Conservation (phyloP, 2,797 vertebrate species). For the Oreochromis grahami region DNA sequence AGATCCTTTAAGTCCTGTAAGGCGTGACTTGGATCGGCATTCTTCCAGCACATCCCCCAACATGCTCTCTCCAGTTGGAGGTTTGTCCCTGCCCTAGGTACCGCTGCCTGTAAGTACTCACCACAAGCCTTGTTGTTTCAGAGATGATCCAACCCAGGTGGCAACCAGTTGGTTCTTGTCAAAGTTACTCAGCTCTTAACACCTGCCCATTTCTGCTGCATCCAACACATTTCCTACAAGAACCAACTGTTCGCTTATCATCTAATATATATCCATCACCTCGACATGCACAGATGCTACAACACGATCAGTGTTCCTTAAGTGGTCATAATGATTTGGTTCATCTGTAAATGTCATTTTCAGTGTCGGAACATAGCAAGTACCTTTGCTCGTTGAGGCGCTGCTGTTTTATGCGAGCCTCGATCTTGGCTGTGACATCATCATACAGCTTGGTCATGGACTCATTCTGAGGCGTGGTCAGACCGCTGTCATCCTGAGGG, state of each 20-base stretch:
- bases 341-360: neutral
- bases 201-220: neutral
- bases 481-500: constrained; percentile 59
- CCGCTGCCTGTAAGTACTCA: neutral
- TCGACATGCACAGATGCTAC: neutral
- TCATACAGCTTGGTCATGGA: constrained; percentile 77
- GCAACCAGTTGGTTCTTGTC: neutral
- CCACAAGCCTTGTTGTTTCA: neutral
- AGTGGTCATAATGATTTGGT: neutral
- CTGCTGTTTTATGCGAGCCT: constrained; percentile 62
- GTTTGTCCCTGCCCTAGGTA: neutral
- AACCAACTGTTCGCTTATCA: neutral
- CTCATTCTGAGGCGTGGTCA: constrained; percentile 50
- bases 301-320: neutral
- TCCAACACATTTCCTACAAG: neutral
- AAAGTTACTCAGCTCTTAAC: neutral
- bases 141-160: neutral
- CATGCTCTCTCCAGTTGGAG: neutral
- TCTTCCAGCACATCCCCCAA: neutral
- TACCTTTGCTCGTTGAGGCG: constrained; percentile 54
- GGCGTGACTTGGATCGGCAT: neutral
- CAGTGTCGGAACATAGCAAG: accelerated
- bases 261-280: neutral
- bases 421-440: constrained; percentile 66
- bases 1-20: neutral